phyloP scores from a whole-genome alignment of 2,888 invertebrate genomes.

The Hirtodrosophila alboralis region DNA sequence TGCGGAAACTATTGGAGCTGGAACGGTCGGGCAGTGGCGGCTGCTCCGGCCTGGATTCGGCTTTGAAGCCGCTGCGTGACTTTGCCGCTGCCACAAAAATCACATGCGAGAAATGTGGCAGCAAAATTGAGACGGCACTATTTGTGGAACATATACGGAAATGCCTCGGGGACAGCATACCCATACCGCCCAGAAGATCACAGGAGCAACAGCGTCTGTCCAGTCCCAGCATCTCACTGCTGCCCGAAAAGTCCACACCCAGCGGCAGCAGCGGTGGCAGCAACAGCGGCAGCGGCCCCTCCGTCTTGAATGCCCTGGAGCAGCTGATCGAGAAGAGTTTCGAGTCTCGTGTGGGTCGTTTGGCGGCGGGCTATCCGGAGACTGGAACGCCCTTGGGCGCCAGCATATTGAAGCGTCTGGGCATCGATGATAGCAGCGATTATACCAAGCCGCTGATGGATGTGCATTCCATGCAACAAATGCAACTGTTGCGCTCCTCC shows the following conservation, averaged over 20 bases:
- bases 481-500: slow-evolving; percentile 91
- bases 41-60: slow-evolving; percentile 86
- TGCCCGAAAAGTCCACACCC: slow-evolving; percentile 83
- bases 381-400: slow-evolving; percentile 92
- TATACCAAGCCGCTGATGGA: slow-evolving; percentile 96
- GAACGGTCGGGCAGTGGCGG: slow-evolving; percentile 93
- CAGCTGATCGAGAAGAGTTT: slow-evolving; percentile 98
- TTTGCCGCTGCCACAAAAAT: slow-evolving; percentile 89
- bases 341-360: slow-evolving; percentile 92
- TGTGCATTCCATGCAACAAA: slow-evolving; percentile 93
- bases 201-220: slow-evolving; percentile 87
- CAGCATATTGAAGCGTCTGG: slow-evolving; percentile 94
- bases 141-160: slow-evolving; percentile 97
- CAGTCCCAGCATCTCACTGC: slow-evolving; percentile 86
- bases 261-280: slow-evolving; percentile 84
- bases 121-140: slow-evolving; percentile 95
- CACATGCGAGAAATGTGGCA: slow-evolving; percentile 97
- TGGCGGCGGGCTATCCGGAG: slow-evolving; percentile 58
- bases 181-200: slow-evolving; percentile 84
- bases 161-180: slow-evolving; percentile 91
- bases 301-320: slow-evolving; percentile 97
- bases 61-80: slow-evolving; percentile 84
- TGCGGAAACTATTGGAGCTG: slow-evolving; percentile 93
- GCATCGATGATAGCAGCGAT: slow-evolving; percentile 96
- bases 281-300: slow-evolving; percentile 86